phyloP scores from a whole-genome alignment of 2,797 vertebrate genomes.

The Allochrocebus solatus region DNA sequence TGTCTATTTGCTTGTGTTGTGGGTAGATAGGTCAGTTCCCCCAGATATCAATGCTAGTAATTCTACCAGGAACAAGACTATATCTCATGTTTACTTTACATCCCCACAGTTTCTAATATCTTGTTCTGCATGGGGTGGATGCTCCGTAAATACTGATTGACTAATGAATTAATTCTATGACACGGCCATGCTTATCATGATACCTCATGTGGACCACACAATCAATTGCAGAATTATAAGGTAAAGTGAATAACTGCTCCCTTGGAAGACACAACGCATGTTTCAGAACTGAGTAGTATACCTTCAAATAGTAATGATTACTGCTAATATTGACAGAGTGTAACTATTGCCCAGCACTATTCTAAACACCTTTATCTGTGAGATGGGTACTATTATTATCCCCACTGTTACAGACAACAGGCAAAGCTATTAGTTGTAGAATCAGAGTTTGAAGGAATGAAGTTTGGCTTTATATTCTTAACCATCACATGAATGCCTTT shows the following conservation, averaged over 20 bases:
- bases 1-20: background rate
- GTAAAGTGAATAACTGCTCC: background rate
- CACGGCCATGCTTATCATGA: background rate
- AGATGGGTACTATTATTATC: background rate
- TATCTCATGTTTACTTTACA: background rate
- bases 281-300: background rate
- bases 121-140: background rate
- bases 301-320: background rate
- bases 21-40: background rate
- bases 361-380: background rate
- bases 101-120: background rate
- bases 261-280: background rate
- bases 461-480: background rate
- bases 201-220: background rate
- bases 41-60: background rate
- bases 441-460: background rate
- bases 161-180: background rate
- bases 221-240: conserved; percentile 16
- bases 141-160: background rate
- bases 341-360: background rate
- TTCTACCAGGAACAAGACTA: background rate
- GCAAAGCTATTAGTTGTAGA: background rate
- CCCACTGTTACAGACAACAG: conserved; percentile 9
- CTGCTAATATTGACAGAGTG: background rate
- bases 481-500: background rate